These are phyloP conservation scores for Aspiorhynchus laticeps DNA, from an alignment of 2,113 vertebrate species.

Conservation along the genomic window DNA sequence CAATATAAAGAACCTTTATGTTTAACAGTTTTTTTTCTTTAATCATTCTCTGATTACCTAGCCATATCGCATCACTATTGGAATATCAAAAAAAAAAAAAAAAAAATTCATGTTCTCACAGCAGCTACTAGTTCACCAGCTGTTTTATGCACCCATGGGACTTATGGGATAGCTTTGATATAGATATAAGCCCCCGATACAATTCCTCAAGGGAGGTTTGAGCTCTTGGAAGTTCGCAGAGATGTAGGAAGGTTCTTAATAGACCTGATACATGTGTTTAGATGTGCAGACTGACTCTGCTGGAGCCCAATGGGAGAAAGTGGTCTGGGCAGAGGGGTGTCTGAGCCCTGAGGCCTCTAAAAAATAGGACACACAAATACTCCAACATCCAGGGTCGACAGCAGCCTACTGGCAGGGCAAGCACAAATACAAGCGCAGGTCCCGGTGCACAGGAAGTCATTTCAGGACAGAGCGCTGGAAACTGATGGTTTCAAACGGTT, in stretches of 20 bases:
- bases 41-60: background rate
- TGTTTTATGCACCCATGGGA: background rate
- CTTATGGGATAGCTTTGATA: slow-evolving; percentile 7
- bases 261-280: slow-evolving; percentile 21
- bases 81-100: background rate
- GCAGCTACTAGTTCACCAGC: background rate
- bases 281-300: slow-evolving; percentile 7
- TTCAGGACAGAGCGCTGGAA: background rate
- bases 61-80: background rate
- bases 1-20: too few species aligned
- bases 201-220: background rate
- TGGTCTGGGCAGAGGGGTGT: background rate
- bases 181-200: background rate
- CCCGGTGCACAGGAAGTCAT: background rate
- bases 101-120: background rate
- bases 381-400: background rate
- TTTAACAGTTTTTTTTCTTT: too few species aligned
- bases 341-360: slow-evolving; percentile 15
- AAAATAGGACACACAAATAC: slow-evolving; percentile 38
- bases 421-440: background rate
- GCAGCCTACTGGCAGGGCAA: background rate
- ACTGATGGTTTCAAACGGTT: background rate
- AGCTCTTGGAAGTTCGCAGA: slow-evolving; percentile 14
- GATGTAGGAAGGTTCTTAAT: slow-evolving; percentile 2
- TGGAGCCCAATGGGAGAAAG: slow-evolving; percentile 14